Percentiles rank a stretch among this genome's conserved stretches.
Conservation (phyloP, 1,140 invertebrate genomes). For the Neodiprion pinetum region DNA sequence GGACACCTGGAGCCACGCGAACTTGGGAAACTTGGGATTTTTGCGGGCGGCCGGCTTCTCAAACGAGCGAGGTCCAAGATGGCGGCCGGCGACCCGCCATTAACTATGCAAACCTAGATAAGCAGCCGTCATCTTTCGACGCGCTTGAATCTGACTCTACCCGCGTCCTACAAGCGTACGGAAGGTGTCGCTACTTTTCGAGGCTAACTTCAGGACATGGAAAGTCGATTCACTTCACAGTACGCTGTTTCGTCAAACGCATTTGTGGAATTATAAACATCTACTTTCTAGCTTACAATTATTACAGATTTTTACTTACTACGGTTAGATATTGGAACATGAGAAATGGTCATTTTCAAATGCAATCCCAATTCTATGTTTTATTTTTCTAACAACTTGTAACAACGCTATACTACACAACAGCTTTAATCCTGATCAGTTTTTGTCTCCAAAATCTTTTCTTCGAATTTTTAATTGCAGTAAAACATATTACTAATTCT, state of each 20-base stretch:
- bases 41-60: conserved; percentile 59
- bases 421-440: no score
- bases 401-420: no score
- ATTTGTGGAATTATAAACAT: no score
- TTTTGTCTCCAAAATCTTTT: no score
- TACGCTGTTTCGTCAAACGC: neutral
- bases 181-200: neutral
- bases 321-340: no score
- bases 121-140: neutral
- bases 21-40: conserved; percentile 52
- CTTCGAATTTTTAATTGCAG: no score
- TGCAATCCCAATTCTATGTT: no score
- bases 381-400: no score
- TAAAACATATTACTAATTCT: no score
- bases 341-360: no score
- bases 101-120: conserved; percentile 17
- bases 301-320: no score
- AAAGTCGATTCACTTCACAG: neutral
- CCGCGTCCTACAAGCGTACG: neutral
- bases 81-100: conserved; percentile 58
- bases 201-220: neutral
- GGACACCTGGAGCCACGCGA: conserved; percentile 45
- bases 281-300: no score
- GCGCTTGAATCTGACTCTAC: neutral
- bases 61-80: conserved; percentile 59